Base-by-base conservation (phyloP, 2,888 invertebrate genomes). In the Pandemis corylana region DNA sequence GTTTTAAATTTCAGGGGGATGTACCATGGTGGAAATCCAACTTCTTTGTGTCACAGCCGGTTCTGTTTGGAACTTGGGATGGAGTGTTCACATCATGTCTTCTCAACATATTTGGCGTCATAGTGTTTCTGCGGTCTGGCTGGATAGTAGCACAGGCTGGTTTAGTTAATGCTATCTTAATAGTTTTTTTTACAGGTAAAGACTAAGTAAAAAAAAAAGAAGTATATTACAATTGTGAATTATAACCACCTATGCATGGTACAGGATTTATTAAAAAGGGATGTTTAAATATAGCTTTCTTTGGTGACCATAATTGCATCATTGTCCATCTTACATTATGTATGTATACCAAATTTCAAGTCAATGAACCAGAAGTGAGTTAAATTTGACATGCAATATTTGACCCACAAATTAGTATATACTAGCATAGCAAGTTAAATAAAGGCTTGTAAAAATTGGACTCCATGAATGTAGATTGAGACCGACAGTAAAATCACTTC, bases 71-170 rank as follows among this genome's bases (percentile, higher is more conserved):
- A 13, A 98, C 99, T 0, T 99, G 98, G 98, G 99, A 99, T 92
- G 99, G 99, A 78, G 99, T 99, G 7, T 99, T 99, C 89, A 99
- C 99, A 72, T 98, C 99, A 69, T 99, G 99, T 88, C 96, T 99
- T 84, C 98, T 99, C 86, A 99, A 99, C 91, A 98, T 99, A 75
- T 98, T 99, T 94, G 99, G 99, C 85, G 99, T 99, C 0, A 99
- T 99, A 89, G 98, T 99, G 76, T 99, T 99, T 91, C 95, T 99
- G 76, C 95, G 99, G 83, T 98, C 99, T 77, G 99, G 99, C 78
- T 99, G 99, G 99, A 98, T 99, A 86, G 99, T 99, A 69, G 99
- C 97, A 59, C 97, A 98, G 91, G 98, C 98, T 77, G 98, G 98
- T 75, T 95, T 97, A 81, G 93, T 97, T 68, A 96, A 97, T 95